Percentiles rank a stretch among this genome's conserved stretches.
These are phyloP conservation scores for Pristionchus pacificus DNA, from an alignment of 1,140 invertebrate species.

Conservation along the genomic window DNA sequence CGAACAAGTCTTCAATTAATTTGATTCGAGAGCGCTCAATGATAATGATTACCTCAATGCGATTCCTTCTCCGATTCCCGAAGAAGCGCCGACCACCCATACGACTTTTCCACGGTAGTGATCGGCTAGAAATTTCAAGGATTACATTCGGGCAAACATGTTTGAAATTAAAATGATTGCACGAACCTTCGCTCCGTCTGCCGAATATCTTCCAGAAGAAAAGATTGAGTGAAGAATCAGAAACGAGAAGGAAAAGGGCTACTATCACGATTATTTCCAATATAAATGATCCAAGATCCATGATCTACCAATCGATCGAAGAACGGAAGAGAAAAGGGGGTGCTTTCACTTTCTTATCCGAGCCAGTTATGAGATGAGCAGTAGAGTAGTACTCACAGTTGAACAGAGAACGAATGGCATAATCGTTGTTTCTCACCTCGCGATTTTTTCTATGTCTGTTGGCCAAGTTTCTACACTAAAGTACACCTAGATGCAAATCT, in stretches of 20 bases:
- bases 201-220: neutral
- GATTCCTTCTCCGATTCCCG: neutral
- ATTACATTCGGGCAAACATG: no score
- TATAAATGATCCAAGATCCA: no score
- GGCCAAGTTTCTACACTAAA: no score
- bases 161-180: no score
- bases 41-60: neutral
- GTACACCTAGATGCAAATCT: no score
- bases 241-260: neutral
- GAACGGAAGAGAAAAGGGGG: neutral
- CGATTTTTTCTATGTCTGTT: no score
- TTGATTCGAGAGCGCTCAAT: no score
- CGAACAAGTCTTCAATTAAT: neutral
- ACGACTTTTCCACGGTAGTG: neutral
- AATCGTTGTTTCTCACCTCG: no score
- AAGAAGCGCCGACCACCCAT: neutral
- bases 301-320: neutral
- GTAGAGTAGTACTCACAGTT: neutral
- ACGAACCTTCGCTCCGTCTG: neutral
- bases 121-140: neutral
- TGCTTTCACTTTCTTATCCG: no score
- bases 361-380: neutral
- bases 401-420: neutral
- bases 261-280: neutral
- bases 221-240: neutral